Percentiles rank a stretch among this genome's conserved stretches.
These are phyloP conservation scores for Teinopalpus imperialis DNA, from an alignment of 2,888 invertebrate genomes.

Conservation along the genomic window DNA sequence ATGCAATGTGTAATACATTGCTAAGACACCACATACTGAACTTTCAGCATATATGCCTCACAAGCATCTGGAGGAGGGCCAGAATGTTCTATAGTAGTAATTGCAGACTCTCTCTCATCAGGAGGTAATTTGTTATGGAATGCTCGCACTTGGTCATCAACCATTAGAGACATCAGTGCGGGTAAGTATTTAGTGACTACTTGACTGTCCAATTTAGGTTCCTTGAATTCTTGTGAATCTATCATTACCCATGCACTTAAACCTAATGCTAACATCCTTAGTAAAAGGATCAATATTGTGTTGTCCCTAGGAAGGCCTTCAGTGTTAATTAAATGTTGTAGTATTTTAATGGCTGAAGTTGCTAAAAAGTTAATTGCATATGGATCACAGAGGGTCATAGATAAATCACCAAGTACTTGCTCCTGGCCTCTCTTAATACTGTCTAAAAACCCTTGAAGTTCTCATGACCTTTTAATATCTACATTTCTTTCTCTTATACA, in stretches of 20 bases:
- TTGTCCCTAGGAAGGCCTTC: constrained; percentile 96
- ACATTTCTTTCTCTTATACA: constrained; percentile 98
- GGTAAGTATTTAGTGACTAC: constrained; percentile 97
- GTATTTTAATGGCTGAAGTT: constrained; percentile 94
- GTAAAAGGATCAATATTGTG: constrained; percentile 91
- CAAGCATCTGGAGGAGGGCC: constrained; percentile 96
- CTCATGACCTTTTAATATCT: constrained; percentile 96
- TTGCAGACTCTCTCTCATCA: constrained; percentile 95
- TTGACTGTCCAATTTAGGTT: constrained; percentile 96
- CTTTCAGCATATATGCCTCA: constrained; percentile 96
- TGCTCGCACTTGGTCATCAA: constrained; percentile 91
- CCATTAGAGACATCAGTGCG: constrained; percentile 96
- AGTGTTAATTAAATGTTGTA: constrained; percentile 93
- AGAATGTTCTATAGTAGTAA: constrained; percentile 96
- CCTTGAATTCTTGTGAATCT: constrained; percentile 96
- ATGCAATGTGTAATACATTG: constrained; percentile 97
- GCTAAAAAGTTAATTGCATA: constrained; percentile 98
- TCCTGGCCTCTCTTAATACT: constrained; percentile 95
- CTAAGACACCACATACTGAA: constrained; percentile 94
- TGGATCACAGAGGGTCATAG: constrained; percentile 98
- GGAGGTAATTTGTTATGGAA: constrained; percentile 93
- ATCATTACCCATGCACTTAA: constrained; percentile 98
- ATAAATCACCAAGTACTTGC: constrained; percentile 94
- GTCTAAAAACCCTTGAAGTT: constrained; percentile 96
- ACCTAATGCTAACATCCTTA: constrained; percentile 96